A percentile compares a stretch with the other conserved stretches of the same genome.
Conservation (phyloP, 2,113 vertebrate genomes). For the Diphyllodes magnificus region DNA sequence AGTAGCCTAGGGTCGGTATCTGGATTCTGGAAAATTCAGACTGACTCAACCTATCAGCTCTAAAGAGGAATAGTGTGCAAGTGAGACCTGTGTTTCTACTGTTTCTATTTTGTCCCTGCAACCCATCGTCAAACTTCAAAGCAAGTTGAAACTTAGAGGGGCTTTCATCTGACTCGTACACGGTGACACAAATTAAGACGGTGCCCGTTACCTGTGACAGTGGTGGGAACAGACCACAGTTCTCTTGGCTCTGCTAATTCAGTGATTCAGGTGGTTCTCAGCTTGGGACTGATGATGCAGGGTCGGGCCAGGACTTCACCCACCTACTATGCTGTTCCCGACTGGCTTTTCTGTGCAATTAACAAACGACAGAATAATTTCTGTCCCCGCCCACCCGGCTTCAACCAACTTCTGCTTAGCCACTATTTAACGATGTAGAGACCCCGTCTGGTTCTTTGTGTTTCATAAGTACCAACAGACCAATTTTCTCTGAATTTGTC, state of each 20-base stretch:
- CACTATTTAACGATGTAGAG: not conserved
- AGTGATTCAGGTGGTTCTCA: not conserved
- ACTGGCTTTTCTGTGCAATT: not conserved
- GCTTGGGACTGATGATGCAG: rapidly evolving
- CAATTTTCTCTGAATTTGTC: not conserved
- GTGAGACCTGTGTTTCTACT: not conserved
- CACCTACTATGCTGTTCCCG: not conserved
- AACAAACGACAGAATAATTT: not conserved
- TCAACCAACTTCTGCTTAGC: not conserved
- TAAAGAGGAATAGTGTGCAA: not conserved
- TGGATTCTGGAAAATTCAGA: not conserved
- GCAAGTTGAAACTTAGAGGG: not conserved
- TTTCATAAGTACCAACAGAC: not conserved
- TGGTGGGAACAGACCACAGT: not conserved
- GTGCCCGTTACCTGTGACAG: not conserved
- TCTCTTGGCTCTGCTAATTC: not conserved
- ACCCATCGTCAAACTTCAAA: not conserved
- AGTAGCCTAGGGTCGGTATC: not conserved
- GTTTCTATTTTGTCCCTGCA: not conserved
- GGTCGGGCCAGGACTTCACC: not conserved
- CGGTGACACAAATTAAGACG: no score
- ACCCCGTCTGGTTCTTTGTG: not conserved
- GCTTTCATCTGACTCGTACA: not conserved
- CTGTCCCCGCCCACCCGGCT: rapidly evolving
- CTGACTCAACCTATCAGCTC: not conserved